Evolutionary conservation across 1,140 invertebrate genomes (phyloP).

Genomic region (Daktulosphaira vitifoliae): DNA sequence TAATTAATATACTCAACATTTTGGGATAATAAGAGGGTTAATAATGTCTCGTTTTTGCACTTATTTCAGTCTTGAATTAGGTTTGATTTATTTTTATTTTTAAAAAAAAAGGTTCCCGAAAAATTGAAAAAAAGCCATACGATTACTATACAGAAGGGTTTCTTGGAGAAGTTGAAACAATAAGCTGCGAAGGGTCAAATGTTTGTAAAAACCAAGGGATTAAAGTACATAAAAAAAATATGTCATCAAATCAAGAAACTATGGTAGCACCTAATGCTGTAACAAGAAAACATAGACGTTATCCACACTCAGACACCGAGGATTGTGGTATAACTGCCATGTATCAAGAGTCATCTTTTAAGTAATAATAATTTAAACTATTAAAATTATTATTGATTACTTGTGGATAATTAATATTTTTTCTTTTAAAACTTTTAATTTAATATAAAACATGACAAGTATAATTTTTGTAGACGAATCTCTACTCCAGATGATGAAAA

Average conservation of each 20-base stretch:
- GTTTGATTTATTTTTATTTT: neutral
- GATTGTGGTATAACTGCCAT: constrained; percentile 47
- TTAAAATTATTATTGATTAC: no score
- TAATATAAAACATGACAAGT: no score
- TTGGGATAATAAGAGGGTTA: no score
- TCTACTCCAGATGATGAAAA: constrained; percentile 15
- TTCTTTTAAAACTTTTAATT: no score
- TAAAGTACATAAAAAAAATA: constrained; percentile 1
- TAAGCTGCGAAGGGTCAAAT: constrained; percentile 18
- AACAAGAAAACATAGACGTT: constrained; percentile 43
- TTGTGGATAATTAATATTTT: no score
- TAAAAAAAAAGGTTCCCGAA: neutral
- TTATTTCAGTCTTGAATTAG: no score
- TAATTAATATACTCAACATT: no score
- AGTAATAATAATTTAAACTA: neutral
- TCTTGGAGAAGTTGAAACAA: constrained; percentile 25
- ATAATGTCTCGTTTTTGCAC: no score
- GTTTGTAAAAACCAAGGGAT: neutral
- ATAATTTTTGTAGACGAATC: neutral
- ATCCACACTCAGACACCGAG: constrained; percentile 54
- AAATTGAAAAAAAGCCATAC: neutral
- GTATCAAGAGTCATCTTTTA: constrained; percentile 38
- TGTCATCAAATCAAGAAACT: constrained; percentile 2
- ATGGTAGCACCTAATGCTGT: neutral
- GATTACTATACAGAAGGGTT: constrained; percentile 12